phyloP scores from a whole-genome alignment of 2,797 vertebrate species.

The Tangara arthus region DNA sequence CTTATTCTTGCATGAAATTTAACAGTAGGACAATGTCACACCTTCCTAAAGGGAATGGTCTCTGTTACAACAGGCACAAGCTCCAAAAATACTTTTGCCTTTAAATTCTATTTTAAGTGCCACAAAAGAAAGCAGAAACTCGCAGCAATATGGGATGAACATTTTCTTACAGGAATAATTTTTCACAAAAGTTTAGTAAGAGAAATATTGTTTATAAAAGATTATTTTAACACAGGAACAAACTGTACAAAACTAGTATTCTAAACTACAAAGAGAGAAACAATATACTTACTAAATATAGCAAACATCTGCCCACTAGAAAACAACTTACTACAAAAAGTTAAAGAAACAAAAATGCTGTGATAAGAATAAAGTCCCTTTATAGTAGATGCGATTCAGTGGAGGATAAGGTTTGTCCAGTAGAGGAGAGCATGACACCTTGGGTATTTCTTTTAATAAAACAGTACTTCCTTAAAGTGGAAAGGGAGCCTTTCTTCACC shows the following conservation, averaged over 20 bases:
- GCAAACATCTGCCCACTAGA: not conserved
- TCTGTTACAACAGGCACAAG: not conserved
- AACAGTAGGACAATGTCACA: not conserved
- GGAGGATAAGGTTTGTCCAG: not conserved
- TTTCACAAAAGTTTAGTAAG: not conserved
- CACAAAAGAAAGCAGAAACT: not conserved
- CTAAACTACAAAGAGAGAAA: not conserved
- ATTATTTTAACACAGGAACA: not conserved
- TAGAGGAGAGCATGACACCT: rapidly evolving
- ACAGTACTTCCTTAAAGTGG: rapidly evolving
- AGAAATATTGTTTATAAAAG: not conserved
- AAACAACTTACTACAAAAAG: not conserved
- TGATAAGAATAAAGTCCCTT: not conserved
- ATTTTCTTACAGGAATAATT: not conserved
- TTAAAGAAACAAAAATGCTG: not conserved
- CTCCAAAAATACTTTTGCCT: not conserved
- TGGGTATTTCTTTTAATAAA: not conserved
- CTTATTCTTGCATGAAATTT: not conserved
- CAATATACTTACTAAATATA: not conserved
- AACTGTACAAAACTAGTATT: not conserved
- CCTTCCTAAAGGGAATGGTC: not conserved
- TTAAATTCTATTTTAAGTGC: not conserved
- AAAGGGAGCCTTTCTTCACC: not conserved
- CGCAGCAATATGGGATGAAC: rapidly evolving
- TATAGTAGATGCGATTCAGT: not conserved